These are phyloP conservation scores for Molanna angustata DNA, from an alignment of 2,888 invertebrate genomes.

Conservation along the genomic window DNA sequence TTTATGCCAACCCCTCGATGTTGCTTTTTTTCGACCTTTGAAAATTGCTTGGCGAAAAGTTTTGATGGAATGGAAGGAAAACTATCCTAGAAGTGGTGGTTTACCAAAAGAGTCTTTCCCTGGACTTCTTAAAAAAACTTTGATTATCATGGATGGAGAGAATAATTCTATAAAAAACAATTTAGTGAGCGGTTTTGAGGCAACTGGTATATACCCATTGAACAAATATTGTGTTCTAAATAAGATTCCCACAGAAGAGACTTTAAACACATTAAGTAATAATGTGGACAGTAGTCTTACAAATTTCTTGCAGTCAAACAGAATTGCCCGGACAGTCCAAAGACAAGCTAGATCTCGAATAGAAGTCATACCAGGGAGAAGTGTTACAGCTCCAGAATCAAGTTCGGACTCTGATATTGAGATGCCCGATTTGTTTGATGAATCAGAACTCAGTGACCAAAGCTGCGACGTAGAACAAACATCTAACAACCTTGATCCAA, in stretches of 20 bases:
- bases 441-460: not conserved
- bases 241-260: not conserved
- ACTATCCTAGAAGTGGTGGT: not conserved
- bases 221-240: not conserved
- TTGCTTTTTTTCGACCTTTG: not conserved
- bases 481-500: not conserved
- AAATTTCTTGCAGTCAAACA: not conserved
- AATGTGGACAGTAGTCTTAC: not conserved
- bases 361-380: not conserved
- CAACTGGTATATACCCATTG: not conserved
- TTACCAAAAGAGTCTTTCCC: not conserved
- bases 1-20: not conserved
- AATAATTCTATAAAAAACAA: not conserved
- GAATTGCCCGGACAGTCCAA: not conserved
- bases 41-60: not conserved
- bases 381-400: not conserved
- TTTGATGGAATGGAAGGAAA: not conserved
- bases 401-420: not conserved
- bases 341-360: not conserved
- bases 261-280: not conserved
- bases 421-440: not conserved
- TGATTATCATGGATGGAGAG: not conserved
- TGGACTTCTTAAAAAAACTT: not conserved
- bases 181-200: not conserved
- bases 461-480: not conserved